Conservation (phyloP, 2,797 vertebrate species). For the Melanitta fusca region DNA sequence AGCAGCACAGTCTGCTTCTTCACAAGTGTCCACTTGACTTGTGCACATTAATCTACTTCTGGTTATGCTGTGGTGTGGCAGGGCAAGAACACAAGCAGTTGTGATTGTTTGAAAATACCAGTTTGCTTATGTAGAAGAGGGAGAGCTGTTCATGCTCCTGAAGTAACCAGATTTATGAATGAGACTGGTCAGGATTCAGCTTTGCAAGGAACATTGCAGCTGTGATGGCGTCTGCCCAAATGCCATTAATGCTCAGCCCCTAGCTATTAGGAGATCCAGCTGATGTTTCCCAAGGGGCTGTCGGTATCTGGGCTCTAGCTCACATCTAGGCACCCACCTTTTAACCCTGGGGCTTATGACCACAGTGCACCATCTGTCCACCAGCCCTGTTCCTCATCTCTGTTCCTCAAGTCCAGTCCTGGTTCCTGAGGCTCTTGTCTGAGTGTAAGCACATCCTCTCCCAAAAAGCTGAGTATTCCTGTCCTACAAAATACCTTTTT, state of each 20-base stretch:
- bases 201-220: background rate
- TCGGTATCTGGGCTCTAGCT: background rate
- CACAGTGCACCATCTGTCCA: background rate
- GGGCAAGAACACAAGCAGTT: background rate
- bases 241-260: background rate
- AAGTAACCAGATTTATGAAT: background rate
- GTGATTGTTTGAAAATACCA: background rate
- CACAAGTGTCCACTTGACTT: background rate
- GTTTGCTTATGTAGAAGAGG: background rate
- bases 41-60: background rate
- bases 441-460: background rate
- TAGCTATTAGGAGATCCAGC: background rate
- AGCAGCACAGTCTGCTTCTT: background rate
- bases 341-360: background rate
- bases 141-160: background rate
- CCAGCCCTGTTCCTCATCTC: accelerated
- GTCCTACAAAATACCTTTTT: background rate
- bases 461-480: background rate
- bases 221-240: background rate
- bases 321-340: background rate
- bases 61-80: accelerated
- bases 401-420: background rate
- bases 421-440: background rate
- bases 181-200: background rate
- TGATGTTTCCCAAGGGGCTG: background rate